Conservation (phyloP, 2,113 vertebrate genomes). For the Clarias batrachus region DNA sequence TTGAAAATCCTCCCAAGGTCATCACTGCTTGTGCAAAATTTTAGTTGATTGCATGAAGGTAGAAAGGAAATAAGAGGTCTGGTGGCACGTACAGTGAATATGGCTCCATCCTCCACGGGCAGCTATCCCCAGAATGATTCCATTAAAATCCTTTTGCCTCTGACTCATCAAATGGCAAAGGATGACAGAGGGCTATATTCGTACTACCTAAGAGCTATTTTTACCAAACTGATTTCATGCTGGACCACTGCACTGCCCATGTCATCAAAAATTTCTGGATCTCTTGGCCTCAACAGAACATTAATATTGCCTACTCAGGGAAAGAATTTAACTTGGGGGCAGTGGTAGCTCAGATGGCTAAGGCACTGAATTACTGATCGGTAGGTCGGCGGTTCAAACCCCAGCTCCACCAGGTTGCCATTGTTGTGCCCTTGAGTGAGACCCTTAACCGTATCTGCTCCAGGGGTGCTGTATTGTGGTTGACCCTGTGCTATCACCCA, state of each 20-base stretch:
- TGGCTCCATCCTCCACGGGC: constrained; percentile 54
- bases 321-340: not conserved
- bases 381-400: no score
- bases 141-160: constrained; percentile 57
- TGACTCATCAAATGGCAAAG: constrained; percentile 60
- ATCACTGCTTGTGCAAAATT: constrained; percentile 8
- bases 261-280: constrained; percentile 39
- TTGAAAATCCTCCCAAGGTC: constrained; percentile 8
- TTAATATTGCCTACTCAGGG: constrained; percentile 25
- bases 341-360: no score
- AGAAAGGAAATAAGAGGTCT: constrained; percentile 39
- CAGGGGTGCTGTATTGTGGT: no score
- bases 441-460: no score
- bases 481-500: no score
- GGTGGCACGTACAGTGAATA: constrained; percentile 53
- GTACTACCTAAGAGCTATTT: constrained; percentile 63
- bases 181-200: constrained; percentile 65
- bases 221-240: constrained; percentile 66
- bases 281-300: constrained; percentile 35
- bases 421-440: no score
- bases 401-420: no score
- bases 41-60: constrained; percentile 25
- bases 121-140: constrained; percentile 57
- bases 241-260: constrained; percentile 57
- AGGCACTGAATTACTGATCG: no score